Base-by-base conservation (phyloP, 2,113 vertebrate genomes). In the Laticauda laticaudata region DNA sequence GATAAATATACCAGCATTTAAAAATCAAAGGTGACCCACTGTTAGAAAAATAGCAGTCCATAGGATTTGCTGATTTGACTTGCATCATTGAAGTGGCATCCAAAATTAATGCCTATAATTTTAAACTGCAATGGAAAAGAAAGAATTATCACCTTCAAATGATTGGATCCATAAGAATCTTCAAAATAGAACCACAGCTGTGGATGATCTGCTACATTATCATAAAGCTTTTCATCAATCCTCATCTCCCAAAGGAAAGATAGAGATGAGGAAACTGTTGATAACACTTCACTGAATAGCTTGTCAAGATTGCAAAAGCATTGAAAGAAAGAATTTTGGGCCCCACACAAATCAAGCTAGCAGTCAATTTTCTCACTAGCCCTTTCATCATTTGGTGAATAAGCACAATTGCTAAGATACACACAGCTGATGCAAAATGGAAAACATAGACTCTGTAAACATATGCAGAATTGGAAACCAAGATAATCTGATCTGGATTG, bases 321-420 rank as follows among this genome's bases (percentile, higher is more conserved):
- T 86, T 90, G 55, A 93, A 86, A 93, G 45, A 54, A 81, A 61
- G 92, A 48, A 86, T 93, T 90, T 90, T 57, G 92, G 75, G 56
- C 69, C 39, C 26, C 92, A 90, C 43, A 86, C 55, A 61, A 86
- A 86, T 93, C 88, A 90, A 90, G 55, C 55, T 81, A 93, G 92
- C 75, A 59, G 45, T 85, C 88, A 90, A 86, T 90, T 90, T 93
- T 61, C 92, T 90, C 59, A 54, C 92, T 90, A 90, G 86, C 92
- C 92, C 92, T 93, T 93, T 93, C 92, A 93, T 90, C 88, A 86
- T 90, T 90, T 93, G 92, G 81, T 93, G 92, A 93, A 93, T 93
- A 90, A 43, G 92, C 92, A 93, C 56, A 90, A 93, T 90, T 93
- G 75, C 92, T 93, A 93, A 93, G 86, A 90, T 93, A 90, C 88